Evolutionary conservation across 2,888 invertebrate genomes (phyloP), one percentile per base, ranked within the genome.

Genomic region (Tetragonula carbonaria): DNA sequence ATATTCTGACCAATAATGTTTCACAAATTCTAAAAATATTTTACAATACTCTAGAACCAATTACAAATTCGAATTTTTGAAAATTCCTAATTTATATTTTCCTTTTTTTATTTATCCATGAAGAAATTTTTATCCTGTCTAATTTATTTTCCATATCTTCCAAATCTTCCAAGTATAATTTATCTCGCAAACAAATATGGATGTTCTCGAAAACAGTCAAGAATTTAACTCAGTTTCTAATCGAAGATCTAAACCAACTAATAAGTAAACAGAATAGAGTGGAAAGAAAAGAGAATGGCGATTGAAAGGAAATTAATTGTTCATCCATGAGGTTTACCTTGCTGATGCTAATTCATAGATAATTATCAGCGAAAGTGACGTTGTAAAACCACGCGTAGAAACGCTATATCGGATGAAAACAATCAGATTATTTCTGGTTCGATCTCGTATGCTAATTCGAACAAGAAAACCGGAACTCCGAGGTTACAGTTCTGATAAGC

Each of bases 391-490:
- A 50, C 55, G 74, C 28, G 50, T 38, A 28, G 57, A 65, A 59
- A 73, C 14, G 21, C 21, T 71, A 8, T 33, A 45, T 21, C 16
- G 59, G 68, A 70, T 38, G 53, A 45, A 78, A 74, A 76, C 65
- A 71, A 82, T 72, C 73, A 65, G 67, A 66, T 38, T 38, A 55
- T 76, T 67, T 76, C 75, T 55, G 51, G 33, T 38, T 57, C 38
- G 66, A 18, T 76, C 38, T 67, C 78, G 23, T 74, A 85, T 83
- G 81, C 74, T 88, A 87, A 89, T 89, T 71, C 55, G 6, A 6
- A 67, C 33, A 13, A 38, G 63, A 76, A 50, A 84, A 89, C 74
- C 78, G 76, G 89, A 84, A 80, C 76, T 73, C 23, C 33, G n/a
- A 62, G 62, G 23, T 59, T 14, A 57, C 21, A 57, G 71, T 72